Percentiles rank a stretch among this genome's conserved stretches.
Evolutionary conservation across 2,113 vertebrate genomes (phyloP).

Genomic region (Triplophysa tibetana): DNA sequence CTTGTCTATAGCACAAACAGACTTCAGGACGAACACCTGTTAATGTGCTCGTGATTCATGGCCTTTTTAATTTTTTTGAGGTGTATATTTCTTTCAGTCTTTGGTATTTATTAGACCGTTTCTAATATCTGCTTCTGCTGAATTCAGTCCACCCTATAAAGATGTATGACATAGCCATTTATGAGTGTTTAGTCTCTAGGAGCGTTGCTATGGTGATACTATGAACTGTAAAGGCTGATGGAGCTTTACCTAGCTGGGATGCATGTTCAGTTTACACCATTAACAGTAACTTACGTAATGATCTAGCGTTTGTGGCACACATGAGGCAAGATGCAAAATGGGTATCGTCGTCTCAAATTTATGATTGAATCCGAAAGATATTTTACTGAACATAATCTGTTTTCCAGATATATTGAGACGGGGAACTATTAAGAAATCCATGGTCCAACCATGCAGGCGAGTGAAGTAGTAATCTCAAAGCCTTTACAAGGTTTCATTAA

Average conservation of each 20-base stretch:
- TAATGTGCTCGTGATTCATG: not conserved
- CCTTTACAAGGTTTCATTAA: conserved; percentile 46
- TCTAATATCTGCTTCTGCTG: not conserved
- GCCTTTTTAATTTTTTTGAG: not conserved
- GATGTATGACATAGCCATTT: conserved; percentile 23
- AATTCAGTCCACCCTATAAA: not conserved
- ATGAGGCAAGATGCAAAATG: not conserved
- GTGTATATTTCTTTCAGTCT: not conserved
- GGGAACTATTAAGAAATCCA: conserved; percentile 15
- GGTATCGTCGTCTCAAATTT: not conserved
- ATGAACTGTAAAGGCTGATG: conserved; percentile 4
- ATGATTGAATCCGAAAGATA: conserved; percentile 2
- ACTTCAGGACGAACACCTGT: not conserved
- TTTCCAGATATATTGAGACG: conserved; percentile 38
- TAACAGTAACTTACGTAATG: conserved; percentile 3
- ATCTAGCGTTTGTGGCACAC: not conserved
- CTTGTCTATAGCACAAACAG: not conserved
- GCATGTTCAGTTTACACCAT: conserved; percentile 17
- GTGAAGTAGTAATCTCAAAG: conserved; percentile 25
- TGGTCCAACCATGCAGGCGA: not conserved
- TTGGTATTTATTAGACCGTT: conserved; percentile 1
- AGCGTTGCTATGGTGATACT: conserved; percentile 21
- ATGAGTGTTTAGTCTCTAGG: conserved; percentile 22
- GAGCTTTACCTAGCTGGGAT: not conserved
- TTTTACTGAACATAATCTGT: conserved; percentile 33